Base-by-base conservation (phyloP, 2,797 vertebrate species). In the Acipenser transmontanus region DNA sequence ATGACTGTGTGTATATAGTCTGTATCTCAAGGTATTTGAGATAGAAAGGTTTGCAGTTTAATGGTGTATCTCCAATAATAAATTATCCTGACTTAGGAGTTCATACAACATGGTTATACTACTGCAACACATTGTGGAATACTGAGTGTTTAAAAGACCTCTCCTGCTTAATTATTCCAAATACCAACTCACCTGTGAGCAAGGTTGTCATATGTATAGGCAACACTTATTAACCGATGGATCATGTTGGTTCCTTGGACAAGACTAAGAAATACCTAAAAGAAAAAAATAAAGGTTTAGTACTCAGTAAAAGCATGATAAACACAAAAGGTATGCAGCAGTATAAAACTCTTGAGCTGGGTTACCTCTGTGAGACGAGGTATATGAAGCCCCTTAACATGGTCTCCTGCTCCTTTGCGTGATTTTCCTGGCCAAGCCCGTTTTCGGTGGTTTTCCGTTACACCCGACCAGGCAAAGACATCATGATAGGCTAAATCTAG, bases 141-240 rank as follows among this genome's bases (percentile, higher is more conserved):
- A 34, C 34, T 34, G 34, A 34, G 34, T 34, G 34, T 34, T 34
- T 34, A 34, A 34, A 34, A 34, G 3, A 34, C 34, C 34, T 1
- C 34, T 34, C 34, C 34, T 17, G 17, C 17, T 34, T 34, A 34
- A 34, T 34, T 34, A 34, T 34, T 34, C 3, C 34, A 3, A 34
- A 34, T 34, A 34, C 34, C 4, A 34, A 34, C 49, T 73, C 60
- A 97, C 96, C 97, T 95, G 91, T 96, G 95, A 62, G 94, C 95
- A 66, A 99, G 92, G 89, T 99, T 98, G 89, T 98, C 96, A 64
- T 99, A 99, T 5, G 97, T 99, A 85, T 97, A 99, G 77, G 97
- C 94, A 87, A 99, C 95, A 73, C 95, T 97, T 85, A 98, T 99
- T 81, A 99, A 81, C 60, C 95, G 89, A 74, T 99, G 95, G 88